Base-by-base conservation (phyloP, 2,113 vertebrate genomes). In the Phodopus roborovskii region DNA sequence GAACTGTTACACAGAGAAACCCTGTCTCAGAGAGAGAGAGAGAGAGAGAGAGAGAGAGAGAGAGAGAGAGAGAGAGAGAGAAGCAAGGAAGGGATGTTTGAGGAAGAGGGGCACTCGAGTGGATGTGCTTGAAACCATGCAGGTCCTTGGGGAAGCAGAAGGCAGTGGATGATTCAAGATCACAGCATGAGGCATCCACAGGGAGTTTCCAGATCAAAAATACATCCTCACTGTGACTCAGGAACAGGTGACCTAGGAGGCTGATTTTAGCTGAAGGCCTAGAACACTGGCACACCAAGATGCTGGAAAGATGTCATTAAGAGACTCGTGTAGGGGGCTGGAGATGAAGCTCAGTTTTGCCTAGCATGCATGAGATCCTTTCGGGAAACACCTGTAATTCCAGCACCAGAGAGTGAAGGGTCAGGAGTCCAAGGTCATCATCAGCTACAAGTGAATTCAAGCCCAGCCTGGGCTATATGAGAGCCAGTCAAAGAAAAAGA, bases 191-290 rank as follows among this genome's bases (percentile, higher is more conserved):
- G 48, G 60, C 64, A 42, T 89, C n/a, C 95, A 56, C 0, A 7
- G 62, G 81, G 85, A 39, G 48, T 96, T 91, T 97, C 98, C 96
- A 0, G 70, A 73, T 74, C 56, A 53, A 56, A 50, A 75, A 17
- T 45, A 33, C 66, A 48, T 5, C 45, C n/a, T 0, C 1, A 77
- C 7, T 42, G 42, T 96, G 97, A 97, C 75, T 97, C 97, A 85
- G 3, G 0, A 60, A 33, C 79, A 42, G 71, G 4, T 0, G 20
- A 16, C 0, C 2, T 13, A 7, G 9, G 48, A 16, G 39, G 39
- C 19, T 2, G 24, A 71, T 3, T 5, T 7, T 13, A 58, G 56
- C n/a, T 9, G 19, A 88, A 83, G 45, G 48, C 36, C 73, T 6
- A 5, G 5, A 50, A 48, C 15, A 11, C 50, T 70, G 50, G 60